These are phyloP conservation scores for Acanthornis magna DNA, from an alignment of 2,797 vertebrate species.

Conservation along the genomic window DNA sequence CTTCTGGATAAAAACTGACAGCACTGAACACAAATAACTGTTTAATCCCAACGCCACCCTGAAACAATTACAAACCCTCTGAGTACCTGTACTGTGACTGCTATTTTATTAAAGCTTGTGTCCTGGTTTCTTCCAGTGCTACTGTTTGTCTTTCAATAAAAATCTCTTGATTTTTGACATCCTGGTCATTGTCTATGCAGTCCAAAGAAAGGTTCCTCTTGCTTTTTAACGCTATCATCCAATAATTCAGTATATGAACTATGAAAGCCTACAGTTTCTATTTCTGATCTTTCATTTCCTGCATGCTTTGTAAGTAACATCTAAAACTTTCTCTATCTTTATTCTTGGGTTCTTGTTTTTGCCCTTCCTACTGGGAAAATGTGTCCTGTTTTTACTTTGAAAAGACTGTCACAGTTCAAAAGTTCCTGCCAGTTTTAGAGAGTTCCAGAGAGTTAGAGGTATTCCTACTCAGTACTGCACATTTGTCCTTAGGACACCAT, in stretches of 20 bases:
- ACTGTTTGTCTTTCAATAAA: background rate
- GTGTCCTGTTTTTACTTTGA: rapidly evolving
- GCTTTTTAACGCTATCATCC: background rate
- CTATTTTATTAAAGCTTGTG: background rate
- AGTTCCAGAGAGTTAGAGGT: background rate
- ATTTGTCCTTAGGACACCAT: rapidly evolving
- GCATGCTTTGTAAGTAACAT: background rate
- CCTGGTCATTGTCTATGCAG: background rate
- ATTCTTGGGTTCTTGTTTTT: background rate
- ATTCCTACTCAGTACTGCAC: background rate
- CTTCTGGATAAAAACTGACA: background rate
- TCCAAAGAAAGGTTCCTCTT: background rate
- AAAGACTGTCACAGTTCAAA: background rate
- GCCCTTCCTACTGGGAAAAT: background rate
- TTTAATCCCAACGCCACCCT: background rate
- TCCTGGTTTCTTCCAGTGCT: background rate
- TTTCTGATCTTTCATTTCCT: background rate
- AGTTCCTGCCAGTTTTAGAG: background rate
- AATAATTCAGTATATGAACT: background rate
- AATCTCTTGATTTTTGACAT: background rate
- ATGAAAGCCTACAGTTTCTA: background rate
- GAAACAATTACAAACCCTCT: background rate
- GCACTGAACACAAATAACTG: background rate
- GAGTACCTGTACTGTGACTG: background rate
- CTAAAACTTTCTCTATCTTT: background rate